Base-by-base conservation (phyloP, 2,113 vertebrate genomes). In the Anguilla japonica region DNA sequence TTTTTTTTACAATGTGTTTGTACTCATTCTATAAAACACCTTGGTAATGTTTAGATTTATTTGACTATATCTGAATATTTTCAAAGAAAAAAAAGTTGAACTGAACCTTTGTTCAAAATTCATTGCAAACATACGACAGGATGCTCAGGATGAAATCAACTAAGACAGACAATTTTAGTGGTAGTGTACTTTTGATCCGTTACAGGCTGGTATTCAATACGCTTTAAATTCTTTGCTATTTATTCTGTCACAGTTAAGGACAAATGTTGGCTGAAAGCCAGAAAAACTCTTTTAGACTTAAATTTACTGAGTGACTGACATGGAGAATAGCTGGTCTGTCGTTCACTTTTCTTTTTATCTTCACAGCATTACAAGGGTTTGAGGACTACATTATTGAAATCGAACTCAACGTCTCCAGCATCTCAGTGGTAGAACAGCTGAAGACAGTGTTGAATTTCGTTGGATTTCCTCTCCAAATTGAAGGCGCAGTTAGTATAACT, bases 361-460 rank as follows among this genome's bases (percentile, higher is more conserved):
- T 0, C 82, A 18, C 82, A 83, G 82, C 82, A 83, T 15, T 50
- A 11, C 13, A 81, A 82, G 53, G 29, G 26, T 56, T 83, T 0
- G n/a, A 82, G 85, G 75, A 84, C 67, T 94, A 93, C 87, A 85
- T 90, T 4, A 40, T 93, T 40, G 84, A 91, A 15, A 40, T 75
- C 1, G n/a, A 75, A 26, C 4, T 75, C 26, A 75, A 13, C n/a
- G 71, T 75, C 71, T 75, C 71, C 9, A 34, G n/a, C 71, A 75
- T 75, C 26, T 1, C 11, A 34, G 71, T 75, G 71, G 7, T 75
- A 34, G 56, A 63, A 67, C n/a, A 67, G 39, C 39, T 83, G 53
- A 83, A 22, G 53, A 26, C 20, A 41, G 5, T 50, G 40, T 39
- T 41, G 34, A 67, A 40, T 63, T 34, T 18, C 41, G 40, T 20